Evolutionary conservation across 2,888 invertebrate species (phyloP).

Genomic region (Synanthedon formicaeformis): DNA sequence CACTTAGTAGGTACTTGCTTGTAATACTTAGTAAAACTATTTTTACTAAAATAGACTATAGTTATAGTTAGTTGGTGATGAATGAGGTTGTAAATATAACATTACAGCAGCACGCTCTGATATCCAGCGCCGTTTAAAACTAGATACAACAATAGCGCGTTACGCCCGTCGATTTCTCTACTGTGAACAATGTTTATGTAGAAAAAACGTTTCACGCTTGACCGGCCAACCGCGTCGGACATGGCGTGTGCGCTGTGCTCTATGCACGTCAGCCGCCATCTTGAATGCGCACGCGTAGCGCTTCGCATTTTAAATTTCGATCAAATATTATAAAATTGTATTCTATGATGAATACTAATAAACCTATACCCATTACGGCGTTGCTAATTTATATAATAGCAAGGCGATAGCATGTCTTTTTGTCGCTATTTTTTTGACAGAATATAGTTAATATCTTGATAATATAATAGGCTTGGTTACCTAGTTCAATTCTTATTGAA

Average conservation of each 20-base stretch:
- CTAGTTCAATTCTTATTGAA: no score
- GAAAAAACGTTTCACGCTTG: conserved; percentile 57
- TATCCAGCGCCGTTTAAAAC: conserved; percentile 52
- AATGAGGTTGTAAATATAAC: neutral
- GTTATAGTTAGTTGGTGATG: neutral
- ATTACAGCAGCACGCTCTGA: conserved; percentile 60
- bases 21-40: no score
- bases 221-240: conserved; percentile 51
- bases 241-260: conserved; percentile 55
- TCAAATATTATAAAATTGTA: neutral
- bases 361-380: neutral
- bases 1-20: no score
- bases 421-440: no score
- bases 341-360: conserved; percentile 15
- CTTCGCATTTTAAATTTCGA: conserved; percentile 4
- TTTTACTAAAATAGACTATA: no score
- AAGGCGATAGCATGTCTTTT: no score
- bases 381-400: no score
- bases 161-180: conserved; percentile 67
- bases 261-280: conserved; percentile 51
- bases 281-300: conserved; percentile 50
- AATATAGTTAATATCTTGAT: no score
- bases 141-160: conserved; percentile 60
- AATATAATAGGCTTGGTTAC: no score
- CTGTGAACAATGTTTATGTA: conserved; percentile 67